Percentiles rank a stretch among this genome's conserved stretches.
phyloP scores from a whole-genome alignment of 2,888 invertebrate species.

The Tenthredo distinguenda region DNA sequence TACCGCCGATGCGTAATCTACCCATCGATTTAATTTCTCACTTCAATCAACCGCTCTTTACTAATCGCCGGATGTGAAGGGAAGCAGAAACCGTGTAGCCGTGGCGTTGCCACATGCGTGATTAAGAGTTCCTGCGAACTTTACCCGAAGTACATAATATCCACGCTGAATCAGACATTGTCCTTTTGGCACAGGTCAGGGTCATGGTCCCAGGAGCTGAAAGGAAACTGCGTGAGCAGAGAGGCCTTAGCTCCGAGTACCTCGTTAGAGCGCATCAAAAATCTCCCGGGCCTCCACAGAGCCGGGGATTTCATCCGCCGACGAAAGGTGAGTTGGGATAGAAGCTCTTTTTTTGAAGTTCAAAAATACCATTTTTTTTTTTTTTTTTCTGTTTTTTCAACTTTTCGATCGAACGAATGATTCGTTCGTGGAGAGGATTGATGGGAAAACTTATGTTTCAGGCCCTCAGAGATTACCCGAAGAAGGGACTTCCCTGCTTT shows the following conservation, averaged over 20 bases:
- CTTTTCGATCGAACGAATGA: not conserved
- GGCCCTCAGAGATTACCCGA: constrained; percentile 69
- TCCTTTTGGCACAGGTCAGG: constrained; percentile 78
- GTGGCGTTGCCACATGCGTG: not conserved
- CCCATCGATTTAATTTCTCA: constrained; percentile 3
- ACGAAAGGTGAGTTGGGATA: constrained; percentile 67
- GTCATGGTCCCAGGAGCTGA: constrained; percentile 83
- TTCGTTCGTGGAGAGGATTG: not conserved
- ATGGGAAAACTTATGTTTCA: not conserved
- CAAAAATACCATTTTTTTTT: not conserved
- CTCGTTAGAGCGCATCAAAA: constrained; percentile 77
- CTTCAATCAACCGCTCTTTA: not conserved
- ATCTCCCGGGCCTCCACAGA: constrained; percentile 73
- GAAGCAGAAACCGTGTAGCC: not conserved
- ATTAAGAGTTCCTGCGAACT: not conserved
- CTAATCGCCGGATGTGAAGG: not conserved
- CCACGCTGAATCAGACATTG: not conserved
- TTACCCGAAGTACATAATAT: not conserved
- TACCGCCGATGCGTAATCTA: not conserved
- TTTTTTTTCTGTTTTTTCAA: not conserved
- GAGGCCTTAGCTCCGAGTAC: constrained; percentile 80
- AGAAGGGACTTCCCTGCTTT: constrained; percentile 74
- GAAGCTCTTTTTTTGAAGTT: not conserved
- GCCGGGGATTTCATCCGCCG: constrained; percentile 70
- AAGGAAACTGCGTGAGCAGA: constrained; percentile 80